Base-by-base conservation (phyloP, 1,140 invertebrate species). In the Globodera ellingtonae region DNA sequence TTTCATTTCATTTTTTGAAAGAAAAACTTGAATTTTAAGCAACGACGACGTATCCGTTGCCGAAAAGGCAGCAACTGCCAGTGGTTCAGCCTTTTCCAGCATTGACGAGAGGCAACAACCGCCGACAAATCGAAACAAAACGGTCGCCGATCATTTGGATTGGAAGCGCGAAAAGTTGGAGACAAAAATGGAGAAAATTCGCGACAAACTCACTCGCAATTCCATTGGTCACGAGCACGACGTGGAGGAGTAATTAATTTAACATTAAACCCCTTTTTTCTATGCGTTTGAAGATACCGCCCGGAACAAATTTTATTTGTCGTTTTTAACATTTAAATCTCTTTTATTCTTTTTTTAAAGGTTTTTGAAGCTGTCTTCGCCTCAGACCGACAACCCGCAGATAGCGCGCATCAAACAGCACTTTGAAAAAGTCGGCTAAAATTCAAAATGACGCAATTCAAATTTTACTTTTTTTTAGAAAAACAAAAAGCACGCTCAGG, bases 401-500 rank as follows among this genome's bases (percentile, higher is more conserved):
- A 84, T 85, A 76, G 80, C 79, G 65, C 59, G 84, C 46, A 76
- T 85, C 0, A 81, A 79, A 47, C 86, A 87, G 48, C 86, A 85
- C 72, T 85, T 85, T 80, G 86, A 85, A 50, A 52, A 13, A 13
- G 50, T 52, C 10, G 2, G 50, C 50, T 52, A 52, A 52, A 52
- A 9, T 52, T 52, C 0, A 52, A 52, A 52, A 52, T 52, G 50
- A 35, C 35, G 50, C 7, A 52, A 13, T 52, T 52, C 35, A 35
- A 35, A 35, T 52, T 52, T 52, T 5, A 52, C 7, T 5, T 9
- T 52, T 52, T 52, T 13, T 9, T 73, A 75, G 69, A 86, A 88
- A 75, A 85, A 85, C 84, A 85, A 85, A 47, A 85, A 85, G 52
- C 87, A 85, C 62, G 78, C 78, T 6, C 84, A 85, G 72, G 84